Evolutionary conservation across 2,113 vertebrate species (phyloP), one percentile per base, ranked within the genome.

Genomic region (Terrapene triunguis): DNA sequence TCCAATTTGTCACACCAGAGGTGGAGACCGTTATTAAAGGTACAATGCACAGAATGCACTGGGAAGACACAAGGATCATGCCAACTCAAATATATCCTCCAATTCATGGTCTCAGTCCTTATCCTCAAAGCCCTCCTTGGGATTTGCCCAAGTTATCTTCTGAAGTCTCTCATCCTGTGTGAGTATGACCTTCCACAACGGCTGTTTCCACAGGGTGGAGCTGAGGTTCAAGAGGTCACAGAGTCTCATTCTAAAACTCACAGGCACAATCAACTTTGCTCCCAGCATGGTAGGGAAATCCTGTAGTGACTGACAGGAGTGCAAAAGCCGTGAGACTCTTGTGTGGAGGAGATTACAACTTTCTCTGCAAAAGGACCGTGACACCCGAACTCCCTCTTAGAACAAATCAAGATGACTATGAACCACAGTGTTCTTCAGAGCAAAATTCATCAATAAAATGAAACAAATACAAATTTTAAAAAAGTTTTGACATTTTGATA

Each of bases 241-340:
- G 42, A 93, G 32, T 96, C 93, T 94, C 54, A 2, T 94, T 97
- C 94, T 97, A 95, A 97, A 95, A 96, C 88, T 80, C 53, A 86
- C 4, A 84, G 93, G 92, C 17, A 0, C 93, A 89, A 95, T 97
- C 95, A 91, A 1, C 84, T 97, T 94, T 53, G 88, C 94, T 97
- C 96, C 96, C 97, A 88, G 89, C 92, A 82, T 29, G 65, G 89
- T 88, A 82, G 78, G 83, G 97, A 97, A 97, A 95, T 95, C 95
- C 93, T 96, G 96, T 80, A 95, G 80, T 10, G 19, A 89, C 3
- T 16, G 6, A 90, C 74, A 1, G 1, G 32, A 51, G 54, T 84
- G 82, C 38, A 44, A 44, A 6, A 44, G 44, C 44, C 44, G 44
- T 44, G 44, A 44, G 44, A 44, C 44, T 44, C 44, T 44, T 44